Evolutionary conservation across 2,797 vertebrate genomes (phyloP), one percentile per base, ranked within the genome.

Genomic region (Cossypha niveicapilla): DNA sequence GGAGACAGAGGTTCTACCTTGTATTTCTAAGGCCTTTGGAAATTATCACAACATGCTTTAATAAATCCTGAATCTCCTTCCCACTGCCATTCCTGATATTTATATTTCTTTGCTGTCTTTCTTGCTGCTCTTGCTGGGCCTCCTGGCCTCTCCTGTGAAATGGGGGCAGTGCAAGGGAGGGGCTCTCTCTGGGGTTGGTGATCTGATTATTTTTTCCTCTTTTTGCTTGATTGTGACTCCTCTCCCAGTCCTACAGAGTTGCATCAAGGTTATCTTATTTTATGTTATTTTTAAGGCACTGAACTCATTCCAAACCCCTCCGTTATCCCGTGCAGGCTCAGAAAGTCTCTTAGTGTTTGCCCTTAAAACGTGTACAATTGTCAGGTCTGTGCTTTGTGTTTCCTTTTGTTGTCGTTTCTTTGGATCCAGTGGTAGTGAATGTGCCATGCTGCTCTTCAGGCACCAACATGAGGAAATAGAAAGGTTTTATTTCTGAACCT

Each of bases 21-120:
- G 13, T 54, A 56, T 76, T 78, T 57, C 54, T 53, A 75, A 66
- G 66, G 13, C 35, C 53, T 68, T 35, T 94, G 62, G 74, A 83
- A 85, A 68, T 76, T 74, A 62, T 57, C 93, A 74, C 82, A 94
- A 86, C 86, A 81, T 95, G 88, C 89, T 96, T 95, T 90, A 74
- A 76, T 84, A 80, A 91, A 92, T 81, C 87, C 94, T 35, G 18
- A 89, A 82, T 86, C 86, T 94, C 86, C 80, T 95, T 89, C 84
- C 86, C 25, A 1, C 50, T 89, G 34, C 56, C 47, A 30, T 87
- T 90, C 70, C 88, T 45, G 63, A 23, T 85, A 61, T 70, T 84
- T 87, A 70, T 76, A 81, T 94, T 91, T 86, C 90, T 85, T 81
- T 90, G 45, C 67, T 50, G 74, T 76, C 51, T 13, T 77, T 74